phyloP scores from a whole-genome alignment of 2,797 vertebrate genomes.

The Micromesistius poutassou region DNA sequence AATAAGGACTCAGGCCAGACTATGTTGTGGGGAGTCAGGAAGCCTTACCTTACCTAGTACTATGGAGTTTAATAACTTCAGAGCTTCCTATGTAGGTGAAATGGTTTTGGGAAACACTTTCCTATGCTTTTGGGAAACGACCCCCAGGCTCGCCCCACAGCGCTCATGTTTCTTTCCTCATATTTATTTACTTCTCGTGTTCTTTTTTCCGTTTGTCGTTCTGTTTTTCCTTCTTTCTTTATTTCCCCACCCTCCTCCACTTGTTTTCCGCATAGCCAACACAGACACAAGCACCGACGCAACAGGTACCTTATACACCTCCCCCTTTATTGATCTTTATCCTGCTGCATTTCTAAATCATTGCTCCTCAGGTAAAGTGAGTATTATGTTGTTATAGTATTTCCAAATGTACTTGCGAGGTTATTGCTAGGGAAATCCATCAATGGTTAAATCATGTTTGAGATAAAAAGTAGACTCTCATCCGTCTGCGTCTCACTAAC shows the following conservation, averaged over 20 bases:
- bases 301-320: conserved; percentile 72
- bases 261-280: conserved; percentile 80
- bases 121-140: no score
- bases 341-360: conserved; percentile 21
- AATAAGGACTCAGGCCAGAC: no score
- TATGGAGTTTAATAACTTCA: no score
- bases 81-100: no score
- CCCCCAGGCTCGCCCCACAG: background rate
- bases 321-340: background rate
- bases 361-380: background rate
- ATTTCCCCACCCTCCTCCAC: conserved; percentile 39
- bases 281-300: conserved; percentile 81
- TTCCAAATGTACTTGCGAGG: no score
- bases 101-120: no score
- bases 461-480: background rate
- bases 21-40: no score
- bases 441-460: no score
- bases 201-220: conserved; percentile 46
- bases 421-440: no score
- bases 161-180: background rate
- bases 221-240: conserved; percentile 44
- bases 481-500: background rate
- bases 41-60: no score
- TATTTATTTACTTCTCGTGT: background rate
- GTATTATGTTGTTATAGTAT: no score